Base-by-base conservation (phyloP, 2,888 invertebrate genomes). In the Hymenopus coronatus region DNA sequence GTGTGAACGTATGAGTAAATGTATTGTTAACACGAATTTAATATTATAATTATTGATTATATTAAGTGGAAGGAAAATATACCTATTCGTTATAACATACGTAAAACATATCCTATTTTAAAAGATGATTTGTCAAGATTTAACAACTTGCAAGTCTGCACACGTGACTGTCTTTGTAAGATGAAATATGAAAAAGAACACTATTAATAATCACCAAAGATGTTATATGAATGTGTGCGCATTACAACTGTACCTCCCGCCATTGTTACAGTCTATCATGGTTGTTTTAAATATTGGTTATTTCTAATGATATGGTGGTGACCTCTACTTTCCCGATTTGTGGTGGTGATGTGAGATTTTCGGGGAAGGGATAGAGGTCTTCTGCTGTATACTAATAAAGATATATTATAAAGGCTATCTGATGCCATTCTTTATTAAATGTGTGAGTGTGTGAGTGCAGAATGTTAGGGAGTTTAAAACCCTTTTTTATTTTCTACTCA, bases 91-190 rank as follows among this genome's bases (percentile, higher is more conserved):
- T 83, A 84, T 88, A 54, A 84, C 84, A 88, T 88, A 88, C 88
- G 82, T 88, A 85, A 84, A 33, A 84, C 88, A 88, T 88, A 88
- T 88, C 84, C 30, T 85, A 84, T 88, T 84, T 87, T 82, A 82
- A 46, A 20, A 86, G 27, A 46, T 85, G 85, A 85, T n/a, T 85
- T 85, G n/a, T 85, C 85, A 85, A 33, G 40, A 46, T 85, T 27
- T 85, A 27, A 85, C 28, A 54, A 85, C 54, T 40, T 46, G 25
- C 27, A 12, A 70, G 40, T 70, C 15, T 85, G 27, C 46, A 85
- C 85, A 85, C 30, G 25, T 82, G 81, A 86, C 86, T 84, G 33
- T 87, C 87, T 82, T 82, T 87, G 82, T 82, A 33, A 30, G 46
- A n/a, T 81, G 81, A 82, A 87, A 12, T 87, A 87, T 87, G 82